Evolutionary conservation across 2,888 invertebrate species (phyloP).

Genomic region (Microctonus brassicae): DNA sequence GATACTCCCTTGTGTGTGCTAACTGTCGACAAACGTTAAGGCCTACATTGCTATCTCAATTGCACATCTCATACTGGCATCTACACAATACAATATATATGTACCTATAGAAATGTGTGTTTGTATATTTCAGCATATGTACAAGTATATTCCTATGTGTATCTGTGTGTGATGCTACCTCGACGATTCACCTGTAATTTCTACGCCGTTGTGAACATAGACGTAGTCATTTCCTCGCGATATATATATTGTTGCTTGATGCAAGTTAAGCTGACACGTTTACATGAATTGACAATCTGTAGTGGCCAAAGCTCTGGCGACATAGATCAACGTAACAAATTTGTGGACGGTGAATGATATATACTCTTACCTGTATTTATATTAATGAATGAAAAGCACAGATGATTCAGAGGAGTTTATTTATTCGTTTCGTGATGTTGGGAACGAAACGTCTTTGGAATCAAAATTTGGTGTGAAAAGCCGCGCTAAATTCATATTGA

Average conservation of each 20-base stretch:
- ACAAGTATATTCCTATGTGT: background rate
- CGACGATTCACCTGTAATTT: slow-evolving; percentile 44
- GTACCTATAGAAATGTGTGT: no score
- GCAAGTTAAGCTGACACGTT: slow-evolving; percentile 50
- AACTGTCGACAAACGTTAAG: slow-evolving; percentile 52
- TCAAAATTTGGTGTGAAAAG: no score
- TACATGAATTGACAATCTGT: slow-evolving; percentile 21
- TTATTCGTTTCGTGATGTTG: no score
- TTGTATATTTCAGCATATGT: no score
- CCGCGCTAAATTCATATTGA: no score
- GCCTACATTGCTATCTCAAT: slow-evolving; percentile 30
- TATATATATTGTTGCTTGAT: slow-evolving; percentile 49
- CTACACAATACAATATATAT: background rate
- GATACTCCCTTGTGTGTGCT: slow-evolving; percentile 51
- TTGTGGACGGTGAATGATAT: background rate
- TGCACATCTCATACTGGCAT: slow-evolving; percentile 23
- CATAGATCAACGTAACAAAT: background rate
- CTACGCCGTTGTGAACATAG: slow-evolving; percentile 47
- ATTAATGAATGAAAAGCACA: no score
- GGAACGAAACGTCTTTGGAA: no score
- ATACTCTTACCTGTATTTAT: background rate
- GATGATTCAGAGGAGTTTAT: no score
- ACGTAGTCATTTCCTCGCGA: slow-evolving; percentile 45
- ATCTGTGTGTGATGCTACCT: slow-evolving; percentile 14
- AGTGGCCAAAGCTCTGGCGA: background rate